Base-by-base conservation (phyloP, 2,113 vertebrate species). In the Trichomycterus rosablanca region DNA sequence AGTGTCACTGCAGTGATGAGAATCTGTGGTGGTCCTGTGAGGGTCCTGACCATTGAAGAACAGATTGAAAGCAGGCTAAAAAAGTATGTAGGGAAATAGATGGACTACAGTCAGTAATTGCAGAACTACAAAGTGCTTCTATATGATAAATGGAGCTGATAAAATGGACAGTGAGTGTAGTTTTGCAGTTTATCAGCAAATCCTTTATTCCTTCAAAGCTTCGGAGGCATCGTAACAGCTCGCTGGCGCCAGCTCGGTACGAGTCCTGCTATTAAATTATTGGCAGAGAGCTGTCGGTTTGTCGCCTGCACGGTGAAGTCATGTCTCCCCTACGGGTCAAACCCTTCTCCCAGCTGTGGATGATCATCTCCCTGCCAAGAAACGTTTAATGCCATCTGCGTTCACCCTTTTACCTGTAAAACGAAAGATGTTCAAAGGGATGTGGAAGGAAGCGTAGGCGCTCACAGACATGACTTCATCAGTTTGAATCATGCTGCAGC, bases 401-500 rank as follows among this genome's bases (percentile, higher is more conserved):
- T 65, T 53, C 32, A 11, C 35, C 35, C 18, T 49, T 24, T 35
- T 50, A 57, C 55, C 54, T 58, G 32, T 20, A 42, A 58, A 43
- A 65, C 53, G 39, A 60, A 70, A n/a, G 34, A 19, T 14, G 54
- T 34, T 59, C 40, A 55, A 42, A 54, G 39, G 24, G 46, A 10
- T n/a, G 9, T 2, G 6, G 7, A 24, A 23, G 28, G 57, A 14
- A 53, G 44, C 2, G 18, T 12, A 45, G 55, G 40, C 42, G 18
- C 44, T 28, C 45, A 8, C 18, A 72, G 71, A 61, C 61, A 7
- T 53, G 71, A 73, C 61, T 28, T 61, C 57, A 61, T 55, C 51
- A 35, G 20, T 3, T 64, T 55, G 42, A 40, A 61, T 61, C 51
- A 26, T 32, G 7, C 15, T 10, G 18, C 32, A 54, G 20, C 16